Evolutionary conservation across 2,888 invertebrate species (phyloP), one percentile per base, ranked within the genome.

Genomic region (Drosophila monieri): DNA sequence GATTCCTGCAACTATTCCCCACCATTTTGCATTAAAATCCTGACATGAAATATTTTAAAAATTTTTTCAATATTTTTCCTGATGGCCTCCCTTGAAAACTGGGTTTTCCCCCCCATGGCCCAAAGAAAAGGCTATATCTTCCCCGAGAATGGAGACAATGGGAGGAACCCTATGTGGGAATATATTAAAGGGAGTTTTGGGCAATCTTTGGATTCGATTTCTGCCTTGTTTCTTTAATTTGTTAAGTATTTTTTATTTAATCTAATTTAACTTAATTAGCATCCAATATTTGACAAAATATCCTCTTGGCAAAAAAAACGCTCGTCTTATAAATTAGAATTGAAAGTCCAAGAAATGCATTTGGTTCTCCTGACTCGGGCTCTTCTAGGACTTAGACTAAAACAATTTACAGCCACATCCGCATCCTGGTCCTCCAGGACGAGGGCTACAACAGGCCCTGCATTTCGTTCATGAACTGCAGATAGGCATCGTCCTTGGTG

Each of bases 401-500:
- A 30, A 54, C 21, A 51, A 49, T 27, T 10, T 23, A 61, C 51
- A 49, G 21, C 52, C 27, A 25, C 30, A 30, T 15, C 15, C 8
- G 10, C 48, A 18, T 30, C 15, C 10, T 5, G 35, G 9, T 41
- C 8, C n/a, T 15, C 25, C 9, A 6, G 10, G 12, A 35, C 10
- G 15, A 8, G 21, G 15, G 73, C 81, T 94, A 98, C 90, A 99
- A 93, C 27, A 99, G 92, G 52, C 96, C 97, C 90, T 98, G 96
- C 97, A 99, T 98, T 93, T 99, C 99, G 90, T 96, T 96, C 98
- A 99, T 99, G 90, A 99, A 99, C 91, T 98, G 97, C 93, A 98
- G 96, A 89, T 99, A 99, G 10, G 99, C 99, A 90, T 99, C 99
- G 90, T 99, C 99, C 91, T 99, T 99, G 62, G 96, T 98, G 18